These are phyloP conservation scores for Pollachius pollachius DNA, from an alignment of 2,113 vertebrate genomes.

Conservation along the genomic window DNA sequence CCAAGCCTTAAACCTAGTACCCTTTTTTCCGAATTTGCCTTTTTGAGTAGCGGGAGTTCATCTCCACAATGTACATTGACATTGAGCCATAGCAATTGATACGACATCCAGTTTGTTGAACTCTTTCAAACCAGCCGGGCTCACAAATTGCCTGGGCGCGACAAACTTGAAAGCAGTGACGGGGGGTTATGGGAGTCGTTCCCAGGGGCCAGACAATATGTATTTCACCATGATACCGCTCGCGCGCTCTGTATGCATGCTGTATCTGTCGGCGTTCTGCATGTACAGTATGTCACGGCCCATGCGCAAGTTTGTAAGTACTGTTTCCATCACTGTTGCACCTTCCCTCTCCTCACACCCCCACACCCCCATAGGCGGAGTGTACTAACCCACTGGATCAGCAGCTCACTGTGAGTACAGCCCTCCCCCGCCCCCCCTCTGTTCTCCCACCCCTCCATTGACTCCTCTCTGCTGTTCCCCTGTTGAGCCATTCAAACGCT, in stretches of 20 bases:
- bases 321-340: conserved; percentile 57
- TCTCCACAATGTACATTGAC: no score
- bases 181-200: no score
- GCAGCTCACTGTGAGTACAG: conserved; percentile 91
- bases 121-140: no score
- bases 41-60: no score
- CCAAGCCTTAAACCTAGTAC: no score
- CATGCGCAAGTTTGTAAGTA: conserved; percentile 50
- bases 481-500: not conserved
- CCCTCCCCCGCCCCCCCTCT: conserved; percentile 35
- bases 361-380: conserved; percentile 78
- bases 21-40: no score
- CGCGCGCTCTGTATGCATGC: conserved; percentile 41
- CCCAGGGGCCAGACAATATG: no score
- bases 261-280: conserved; percentile 31
- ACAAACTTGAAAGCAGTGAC: no score
- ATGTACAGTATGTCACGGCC: conserved; percentile 51
- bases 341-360: conserved; percentile 32
- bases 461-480: conserved; percentile 13
- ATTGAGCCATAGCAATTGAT: no score
- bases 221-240: not conserved
- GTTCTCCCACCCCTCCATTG: conserved; percentile 17
- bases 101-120: no score
- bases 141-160: no score
- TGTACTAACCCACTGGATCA: conserved; percentile 89